A percentile compares a stretch with the other conserved stretches of the same genome.
These are phyloP conservation scores for Nasonia vitripennis DNA, from an alignment of 1,140 invertebrate genomes.

Conservation along the genomic window DNA sequence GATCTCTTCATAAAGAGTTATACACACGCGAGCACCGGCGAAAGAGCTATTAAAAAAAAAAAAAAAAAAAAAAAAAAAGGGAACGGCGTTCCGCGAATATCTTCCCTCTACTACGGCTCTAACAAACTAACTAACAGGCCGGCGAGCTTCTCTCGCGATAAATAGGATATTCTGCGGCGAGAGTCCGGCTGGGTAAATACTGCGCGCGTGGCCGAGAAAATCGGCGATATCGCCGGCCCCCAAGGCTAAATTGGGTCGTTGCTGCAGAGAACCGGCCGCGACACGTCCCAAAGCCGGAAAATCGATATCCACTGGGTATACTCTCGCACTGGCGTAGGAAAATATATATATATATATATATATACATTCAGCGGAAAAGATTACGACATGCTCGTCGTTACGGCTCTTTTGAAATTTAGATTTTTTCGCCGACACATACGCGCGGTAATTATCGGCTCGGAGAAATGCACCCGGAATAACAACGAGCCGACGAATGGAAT, in stretches of 20 bases:
- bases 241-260: conserved; percentile 20
- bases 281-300: background rate
- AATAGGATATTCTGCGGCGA: background rate
- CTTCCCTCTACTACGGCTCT: too few relatives aligned
- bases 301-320: conserved; percentile 9
- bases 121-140: background rate
- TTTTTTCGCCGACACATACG: too few relatives aligned
- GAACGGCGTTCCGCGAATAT: background rate
- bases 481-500: too few relatives aligned
- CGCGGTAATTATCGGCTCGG: background rate
- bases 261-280: background rate
- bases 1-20: background rate
- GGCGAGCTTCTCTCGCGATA: background rate
- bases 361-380: too few relatives aligned
- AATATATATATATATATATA: too few relatives aligned
- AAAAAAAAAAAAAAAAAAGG: background rate
- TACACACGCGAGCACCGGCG: too few relatives aligned
- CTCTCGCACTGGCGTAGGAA: too few relatives aligned
- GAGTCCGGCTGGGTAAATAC: background rate
- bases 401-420: background rate
- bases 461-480: too few relatives aligned
- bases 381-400: background rate
- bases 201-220: background rate
- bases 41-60: background rate
- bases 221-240: background rate